Percentiles rank a stretch among this genome's conserved stretches.
Evolutionary conservation across 2,888 invertebrate species (phyloP).

Genomic region (Odontocerum albicorne): DNA sequence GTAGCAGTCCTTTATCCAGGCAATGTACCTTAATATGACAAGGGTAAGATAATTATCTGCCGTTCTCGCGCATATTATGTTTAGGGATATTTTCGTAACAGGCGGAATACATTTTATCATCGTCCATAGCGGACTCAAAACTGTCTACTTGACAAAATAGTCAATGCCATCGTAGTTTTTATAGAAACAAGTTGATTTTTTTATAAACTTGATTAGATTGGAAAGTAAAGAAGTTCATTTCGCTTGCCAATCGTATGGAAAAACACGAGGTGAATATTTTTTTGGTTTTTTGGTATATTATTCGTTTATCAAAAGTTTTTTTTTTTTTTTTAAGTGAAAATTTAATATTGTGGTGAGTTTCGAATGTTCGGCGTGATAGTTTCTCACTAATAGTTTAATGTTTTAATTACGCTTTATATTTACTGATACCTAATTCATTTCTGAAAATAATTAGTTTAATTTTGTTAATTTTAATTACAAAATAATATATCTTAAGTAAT

Average conservation of each 20-base stretch:
- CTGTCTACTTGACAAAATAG: too few relatives aligned
- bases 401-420: conserved; percentile 21
- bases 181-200: too few relatives aligned
- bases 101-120: too few relatives aligned
- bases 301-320: conserved; percentile 4
- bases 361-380: conserved; percentile 4
- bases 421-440: conserved; percentile 19
- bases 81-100: too few relatives aligned
- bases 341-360: conserved; percentile 8
- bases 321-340: conserved; percentile 14
- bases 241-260: not conserved
- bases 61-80: too few relatives aligned
- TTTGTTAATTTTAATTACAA: conserved; percentile 7
- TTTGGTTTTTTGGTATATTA: not conserved
- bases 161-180: too few relatives aligned
- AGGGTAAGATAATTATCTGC: too few relatives aligned
- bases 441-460: conserved; percentile 12
- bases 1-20: too few relatives aligned
- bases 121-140: too few relatives aligned
- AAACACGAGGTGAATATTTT: not conserved
- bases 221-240: too few relatives aligned
- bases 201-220: too few relatives aligned
- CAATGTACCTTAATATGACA: too few relatives aligned
- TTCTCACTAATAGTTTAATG: conserved; percentile 18
- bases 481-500: not conserved